Conservation (phyloP, 2,113 vertebrate genomes). For the Oriolus oriolus region DNA sequence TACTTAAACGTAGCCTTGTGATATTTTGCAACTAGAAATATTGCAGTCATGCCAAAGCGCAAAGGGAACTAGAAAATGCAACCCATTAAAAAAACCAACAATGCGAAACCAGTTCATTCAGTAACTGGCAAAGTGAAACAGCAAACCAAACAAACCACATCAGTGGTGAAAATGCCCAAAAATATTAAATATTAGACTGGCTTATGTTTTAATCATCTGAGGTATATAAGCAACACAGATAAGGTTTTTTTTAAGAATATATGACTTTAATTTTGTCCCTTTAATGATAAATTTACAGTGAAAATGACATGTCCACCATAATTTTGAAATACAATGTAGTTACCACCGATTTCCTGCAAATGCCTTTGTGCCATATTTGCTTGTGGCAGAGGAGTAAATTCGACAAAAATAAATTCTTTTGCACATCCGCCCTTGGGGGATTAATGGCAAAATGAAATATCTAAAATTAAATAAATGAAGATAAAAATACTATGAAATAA, state of each 20-base stretch:
- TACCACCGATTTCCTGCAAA: neutral
- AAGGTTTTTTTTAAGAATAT: conserved; percentile 21
- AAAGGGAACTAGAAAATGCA: neutral
- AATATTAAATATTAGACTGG: neutral
- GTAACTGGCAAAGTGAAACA: neutral
- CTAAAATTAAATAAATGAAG: neutral
- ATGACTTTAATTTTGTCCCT: conserved; percentile 55
- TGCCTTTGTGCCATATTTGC: neutral
- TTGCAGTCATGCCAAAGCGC: neutral
- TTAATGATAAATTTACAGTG: conserved; percentile 65
- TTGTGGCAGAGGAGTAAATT: neutral
- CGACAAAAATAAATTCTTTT: conserved; percentile 6
- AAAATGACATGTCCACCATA: conserved; percentile 33
- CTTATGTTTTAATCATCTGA: neutral
- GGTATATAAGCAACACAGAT: conserved; percentile 54
- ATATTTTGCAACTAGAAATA: neutral
- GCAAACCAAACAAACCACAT: neutral
- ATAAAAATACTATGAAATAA: neutral
- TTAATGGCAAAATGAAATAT: neutral
- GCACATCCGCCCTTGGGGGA: neutral
- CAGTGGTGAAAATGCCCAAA: neutral
- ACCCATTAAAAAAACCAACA: neutral
- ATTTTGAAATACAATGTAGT: conserved; percentile 30
- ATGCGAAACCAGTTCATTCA: neutral
- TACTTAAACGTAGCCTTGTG: neutral